Evolutionary conservation across 2,797 vertebrate species (phyloP).

Genomic region (Eulemur mongoz): DNA sequence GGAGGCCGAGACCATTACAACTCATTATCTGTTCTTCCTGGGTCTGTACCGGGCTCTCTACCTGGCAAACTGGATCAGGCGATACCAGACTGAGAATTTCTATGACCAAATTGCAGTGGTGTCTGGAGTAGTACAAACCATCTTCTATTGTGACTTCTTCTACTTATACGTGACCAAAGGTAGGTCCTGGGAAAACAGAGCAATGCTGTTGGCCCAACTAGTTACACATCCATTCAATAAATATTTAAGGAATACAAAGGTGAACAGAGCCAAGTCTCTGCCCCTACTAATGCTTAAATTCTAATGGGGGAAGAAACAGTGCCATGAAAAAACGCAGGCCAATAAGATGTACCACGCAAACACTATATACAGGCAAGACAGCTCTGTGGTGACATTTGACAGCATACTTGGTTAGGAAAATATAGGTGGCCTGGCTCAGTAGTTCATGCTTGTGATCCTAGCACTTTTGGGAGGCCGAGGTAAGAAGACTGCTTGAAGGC

Average conservation of each 20-base stretch:
- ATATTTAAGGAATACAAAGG: background rate
- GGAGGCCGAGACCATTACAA: slow-evolving; percentile 96
- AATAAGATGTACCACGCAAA: background rate
- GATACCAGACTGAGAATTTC: slow-evolving; percentile 94
- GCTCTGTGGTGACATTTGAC: background rate
- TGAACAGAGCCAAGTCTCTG: background rate
- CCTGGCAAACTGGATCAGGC: slow-evolving; percentile 97
- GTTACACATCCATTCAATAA: background rate
- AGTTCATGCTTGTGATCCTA: background rate
- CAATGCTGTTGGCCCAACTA: rapidly evolving
- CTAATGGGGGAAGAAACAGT: background rate
- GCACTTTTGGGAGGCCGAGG: background rate
- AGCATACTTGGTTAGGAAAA: background rate
- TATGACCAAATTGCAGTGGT: slow-evolving; percentile 96
- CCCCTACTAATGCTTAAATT: background rate
- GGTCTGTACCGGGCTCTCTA: slow-evolving; percentile 95
- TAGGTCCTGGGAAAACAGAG: slow-evolving; percentile 73
- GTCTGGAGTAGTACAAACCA: slow-evolving; percentile 96
- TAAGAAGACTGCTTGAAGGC: background rate
- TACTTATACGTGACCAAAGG: slow-evolving; percentile 96
- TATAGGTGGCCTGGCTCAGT: rapidly evolving
- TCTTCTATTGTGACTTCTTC: slow-evolving; percentile 99
- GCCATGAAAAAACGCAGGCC: background rate
- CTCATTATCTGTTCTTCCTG: slow-evolving; percentile 97
- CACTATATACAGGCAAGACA: rapidly evolving